Evolutionary conservation across 2,113 vertebrate genomes (phyloP).

Genomic region (Orycteropus afer): DNA sequence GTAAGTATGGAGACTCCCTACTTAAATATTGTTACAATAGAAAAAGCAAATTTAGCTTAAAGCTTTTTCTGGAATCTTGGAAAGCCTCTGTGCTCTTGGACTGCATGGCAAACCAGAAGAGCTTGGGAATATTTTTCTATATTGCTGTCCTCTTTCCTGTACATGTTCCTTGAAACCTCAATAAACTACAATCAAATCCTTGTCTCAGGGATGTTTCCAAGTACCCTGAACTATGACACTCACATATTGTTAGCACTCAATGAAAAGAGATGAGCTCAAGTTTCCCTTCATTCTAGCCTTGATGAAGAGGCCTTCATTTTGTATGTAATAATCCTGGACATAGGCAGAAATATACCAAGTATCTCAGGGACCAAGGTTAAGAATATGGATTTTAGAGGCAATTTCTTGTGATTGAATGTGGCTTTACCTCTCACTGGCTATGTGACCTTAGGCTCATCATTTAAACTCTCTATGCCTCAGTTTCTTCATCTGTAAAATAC

Average conservation of each 20-base stretch:
- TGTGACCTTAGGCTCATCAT: background rate
- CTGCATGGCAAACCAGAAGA: background rate
- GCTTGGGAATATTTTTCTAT: background rate
- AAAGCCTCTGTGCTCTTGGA: background rate
- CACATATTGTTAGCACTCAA: background rate
- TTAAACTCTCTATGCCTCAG: background rate
- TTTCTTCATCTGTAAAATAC: no score
- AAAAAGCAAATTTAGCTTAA: background rate
- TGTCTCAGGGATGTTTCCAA: background rate
- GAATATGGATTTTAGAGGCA: background rate
- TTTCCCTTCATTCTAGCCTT: background rate
- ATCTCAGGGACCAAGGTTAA: background rate
- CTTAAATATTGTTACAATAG: background rate
- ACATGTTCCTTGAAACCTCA: background rate
- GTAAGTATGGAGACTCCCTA: background rate
- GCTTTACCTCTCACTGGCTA: background rate
- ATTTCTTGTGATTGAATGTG: background rate
- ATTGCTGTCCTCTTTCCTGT: background rate
- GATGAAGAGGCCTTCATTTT: background rate
- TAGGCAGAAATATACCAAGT: background rate
- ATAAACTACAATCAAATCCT: background rate
- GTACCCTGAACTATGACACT: background rate
- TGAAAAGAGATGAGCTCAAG: background rate
- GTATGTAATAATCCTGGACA: background rate
- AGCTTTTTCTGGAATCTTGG: background rate